Evolutionary conservation across 2,797 vertebrate species (phyloP), one percentile per base, ranked within the genome.

Genomic region (Sphenodon punctatus): DNA sequence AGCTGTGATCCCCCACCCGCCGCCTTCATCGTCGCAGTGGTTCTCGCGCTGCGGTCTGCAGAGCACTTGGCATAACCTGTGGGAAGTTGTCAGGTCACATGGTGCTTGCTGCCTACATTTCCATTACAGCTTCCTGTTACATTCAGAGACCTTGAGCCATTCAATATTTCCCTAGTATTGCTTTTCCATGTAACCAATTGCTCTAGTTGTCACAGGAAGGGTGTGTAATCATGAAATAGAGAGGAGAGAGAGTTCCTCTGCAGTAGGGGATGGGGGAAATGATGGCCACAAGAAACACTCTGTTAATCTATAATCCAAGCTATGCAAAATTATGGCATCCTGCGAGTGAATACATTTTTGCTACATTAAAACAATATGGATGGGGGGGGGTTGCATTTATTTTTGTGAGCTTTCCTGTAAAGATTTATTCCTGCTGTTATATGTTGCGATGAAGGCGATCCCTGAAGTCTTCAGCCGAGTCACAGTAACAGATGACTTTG

Each of bases 401-500:
- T 46, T 32, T 20, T 8, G 7, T n/a, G 27, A 75, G 53, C 73
- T 79, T 74, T 34, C 14, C 12, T 30, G n/a, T 19, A 9, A 51
- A 79, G 82, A 80, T 85, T 75, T 83, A 78, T 80, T 76, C 78
- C 68, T 1, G 8, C 41, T 0, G 9, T 77, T 82, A 75, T 60
- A 38, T 48, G 72, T 72, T 63, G 55, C 80, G 75, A 85, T 86
- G 78, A 82, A 75, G 67, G 75, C 85, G 83, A 80, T 87, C 76
- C 85, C 51, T 32, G 74, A 53, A 89, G 81, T 87, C 72, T 88
- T 88, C 79, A 84, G 81, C 72, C 59, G 49, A 75, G 69, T 68
- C 69, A 34, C 19, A 64, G 74, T 92, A 92, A 92, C 72, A 68
- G 90, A 92, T 93, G 87, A 84, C 75, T 80, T 49, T 64, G 79